A percentile compares a stretch with the other conserved stretches of the same genome.
phyloP scores from a whole-genome alignment of 2,113 vertebrate species.

The Chroicocephalus ridibundus region DNA sequence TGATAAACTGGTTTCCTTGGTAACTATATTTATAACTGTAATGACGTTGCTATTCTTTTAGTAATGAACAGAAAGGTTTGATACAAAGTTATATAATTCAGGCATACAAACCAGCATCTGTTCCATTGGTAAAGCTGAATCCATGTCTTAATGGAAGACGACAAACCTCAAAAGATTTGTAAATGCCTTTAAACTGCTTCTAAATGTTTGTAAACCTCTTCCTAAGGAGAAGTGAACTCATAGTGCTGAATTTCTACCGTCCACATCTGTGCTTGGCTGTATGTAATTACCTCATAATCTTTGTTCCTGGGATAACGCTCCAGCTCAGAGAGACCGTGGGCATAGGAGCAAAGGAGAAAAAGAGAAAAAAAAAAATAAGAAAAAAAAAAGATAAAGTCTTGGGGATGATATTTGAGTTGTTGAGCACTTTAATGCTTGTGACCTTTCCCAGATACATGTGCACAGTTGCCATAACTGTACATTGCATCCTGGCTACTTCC shows the following conservation, averaged over 20 bases:
- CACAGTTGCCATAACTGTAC: not conserved
- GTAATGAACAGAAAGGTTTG: conserved; percentile 61
- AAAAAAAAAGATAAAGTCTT: not conserved
- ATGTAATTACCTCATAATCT: not conserved
- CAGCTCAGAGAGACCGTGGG: fast-evolving
- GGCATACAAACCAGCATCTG: not conserved
- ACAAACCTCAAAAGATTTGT: not conserved
- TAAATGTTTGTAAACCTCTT: not conserved
- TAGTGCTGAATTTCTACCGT: not conserved
- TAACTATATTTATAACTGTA: conserved; percentile 68
- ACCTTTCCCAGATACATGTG: not conserved
- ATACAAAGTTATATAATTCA: conserved; percentile 34
- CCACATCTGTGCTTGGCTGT: not conserved
- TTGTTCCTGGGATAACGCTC: not conserved
- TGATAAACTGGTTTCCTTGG: conserved; percentile 70
- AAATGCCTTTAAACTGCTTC: not conserved
- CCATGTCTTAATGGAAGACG: not conserved
- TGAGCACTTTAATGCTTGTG: not conserved
- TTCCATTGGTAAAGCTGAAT: conserved; percentile 32
- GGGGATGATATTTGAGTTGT: not conserved
- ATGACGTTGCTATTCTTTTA: conserved; percentile 50
- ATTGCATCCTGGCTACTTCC: not conserved
- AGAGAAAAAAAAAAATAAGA: not conserved
- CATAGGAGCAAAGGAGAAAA: not conserved
- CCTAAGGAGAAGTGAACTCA: not conserved